Percentiles rank a stretch among this genome's conserved stretches.
Conservation (phyloP, 2,888 invertebrate species). For the Maniola hyperantus region DNA sequence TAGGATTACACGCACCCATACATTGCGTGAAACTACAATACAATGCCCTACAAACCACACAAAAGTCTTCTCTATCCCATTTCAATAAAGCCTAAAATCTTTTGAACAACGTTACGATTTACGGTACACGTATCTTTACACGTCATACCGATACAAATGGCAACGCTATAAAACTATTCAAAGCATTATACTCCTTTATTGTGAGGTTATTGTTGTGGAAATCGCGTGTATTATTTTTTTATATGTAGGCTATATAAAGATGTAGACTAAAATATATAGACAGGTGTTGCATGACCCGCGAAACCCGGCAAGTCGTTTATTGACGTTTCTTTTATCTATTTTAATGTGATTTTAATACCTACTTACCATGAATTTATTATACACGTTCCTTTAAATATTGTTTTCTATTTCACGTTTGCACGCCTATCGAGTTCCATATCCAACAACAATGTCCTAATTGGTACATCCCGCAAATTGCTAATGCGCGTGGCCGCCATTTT, state of each 20-base stretch:
- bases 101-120: slow-evolving; percentile 33
- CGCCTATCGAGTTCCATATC: slow-evolving; percentile 5
- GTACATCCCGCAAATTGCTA: no score
- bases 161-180: slow-evolving; percentile 15
- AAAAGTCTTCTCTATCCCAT: not conserved
- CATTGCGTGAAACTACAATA: slow-evolving; percentile 42
- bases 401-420: slow-evolving; percentile 31
- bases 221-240: slow-evolving; percentile 12
- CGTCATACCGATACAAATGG: slow-evolving; percentile 14
- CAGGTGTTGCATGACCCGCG: slow-evolving; percentile 42
- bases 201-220: not conserved
- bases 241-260: not conserved
- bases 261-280: slow-evolving; percentile 22
- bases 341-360: no score
- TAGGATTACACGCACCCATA: slow-evolving; percentile 44
- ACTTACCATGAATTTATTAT: slow-evolving; percentile 34
- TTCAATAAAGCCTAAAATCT: not conserved
- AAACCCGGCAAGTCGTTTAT: slow-evolving; percentile 42
- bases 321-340: slow-evolving; percentile 42
- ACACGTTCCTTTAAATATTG: slow-evolving; percentile 34
- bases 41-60: slow-evolving; percentile 32
- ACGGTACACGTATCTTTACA: slow-evolving; percentile 26
- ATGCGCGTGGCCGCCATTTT: no score
- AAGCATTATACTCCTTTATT: slow-evolving; percentile 26
- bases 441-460: no score